Percentiles rank a stretch among this genome's conserved stretches.
Conservation (phyloP, 64 coral and sea anemone genomes). For the Pocillopora verrucosa region DNA sequence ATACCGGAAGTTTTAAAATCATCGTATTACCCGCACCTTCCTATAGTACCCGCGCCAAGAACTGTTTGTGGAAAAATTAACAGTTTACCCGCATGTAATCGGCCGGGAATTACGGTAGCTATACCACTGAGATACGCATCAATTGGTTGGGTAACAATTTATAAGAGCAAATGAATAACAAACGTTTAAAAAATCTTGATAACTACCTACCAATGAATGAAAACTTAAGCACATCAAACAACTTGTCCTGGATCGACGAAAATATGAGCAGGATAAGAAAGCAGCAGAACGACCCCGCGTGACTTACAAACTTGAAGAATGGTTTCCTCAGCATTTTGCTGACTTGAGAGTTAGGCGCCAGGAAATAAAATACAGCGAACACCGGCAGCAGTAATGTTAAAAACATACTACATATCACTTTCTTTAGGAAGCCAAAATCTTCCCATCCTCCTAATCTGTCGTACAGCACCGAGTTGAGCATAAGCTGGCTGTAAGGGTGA, state of each 20-base stretch:
- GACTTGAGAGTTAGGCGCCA: slow-evolving; percentile 43
- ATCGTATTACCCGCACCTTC: too few species aligned
- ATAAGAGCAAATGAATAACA: too few species aligned
- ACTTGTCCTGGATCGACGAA: slow-evolving; percentile 76
- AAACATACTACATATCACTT: slow-evolving; percentile 16
- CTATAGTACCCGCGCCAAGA: too few species aligned
- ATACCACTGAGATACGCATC: too few species aligned
- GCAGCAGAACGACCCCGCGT: slow-evolving; percentile 66
- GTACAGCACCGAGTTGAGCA: slow-evolving; percentile 89
- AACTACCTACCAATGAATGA: slow-evolving; percentile 63
- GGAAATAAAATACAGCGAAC: slow-evolving; percentile 48
- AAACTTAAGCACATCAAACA: slow-evolving; percentile 61
- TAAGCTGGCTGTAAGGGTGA: slow-evolving; percentile 87
- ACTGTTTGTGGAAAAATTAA: too few species aligned
- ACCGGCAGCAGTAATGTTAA: slow-evolving; percentile 53
- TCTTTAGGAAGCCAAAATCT: slow-evolving; percentile 19
- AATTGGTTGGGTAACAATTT: too few species aligned
- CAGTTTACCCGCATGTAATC: too few species aligned
- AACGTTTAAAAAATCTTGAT: background rate
- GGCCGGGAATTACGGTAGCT: too few species aligned
- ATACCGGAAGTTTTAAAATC: too few species aligned
- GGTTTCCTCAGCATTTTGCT: slow-evolving; percentile 52
- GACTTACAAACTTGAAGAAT: slow-evolving; percentile 74
- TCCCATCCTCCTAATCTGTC: slow-evolving; percentile 58
- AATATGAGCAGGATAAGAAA: slow-evolving; percentile 69